These are phyloP conservation scores for Eupristina koningsbergeri DNA, from an alignment of 1,140 invertebrate species.

Conservation along the genomic window DNA sequence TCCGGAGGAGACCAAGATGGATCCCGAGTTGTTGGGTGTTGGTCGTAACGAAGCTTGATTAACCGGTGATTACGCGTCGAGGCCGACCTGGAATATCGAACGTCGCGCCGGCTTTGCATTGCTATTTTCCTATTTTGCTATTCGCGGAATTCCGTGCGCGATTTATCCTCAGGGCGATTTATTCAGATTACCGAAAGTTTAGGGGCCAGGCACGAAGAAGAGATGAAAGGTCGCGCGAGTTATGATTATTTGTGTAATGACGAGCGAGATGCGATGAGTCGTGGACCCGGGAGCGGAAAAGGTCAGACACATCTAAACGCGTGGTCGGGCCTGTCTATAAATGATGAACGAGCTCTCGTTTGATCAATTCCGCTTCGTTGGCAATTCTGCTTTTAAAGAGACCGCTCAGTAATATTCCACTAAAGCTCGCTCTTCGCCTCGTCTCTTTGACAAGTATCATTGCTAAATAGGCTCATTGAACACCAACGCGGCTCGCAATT, in stretches of 20 bases:
- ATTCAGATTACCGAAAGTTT: not conserved
- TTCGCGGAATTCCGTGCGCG: too few relatives aligned
- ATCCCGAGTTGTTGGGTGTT: too few relatives aligned
- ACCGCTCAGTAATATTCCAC: conserved; percentile 8
- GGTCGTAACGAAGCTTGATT: too few relatives aligned
- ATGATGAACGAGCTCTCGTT: conserved; percentile 18
- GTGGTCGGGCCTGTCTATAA: conserved; percentile 15
- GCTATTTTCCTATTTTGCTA: too few relatives aligned
- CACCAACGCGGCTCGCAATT: not conserved
- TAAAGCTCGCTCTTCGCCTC: not conserved
- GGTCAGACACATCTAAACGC: not conserved
- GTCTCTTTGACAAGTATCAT: conserved; percentile 7
- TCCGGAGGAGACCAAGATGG: too few relatives aligned
- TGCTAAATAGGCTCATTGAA: conserved; percentile 25
- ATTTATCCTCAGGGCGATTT: not conserved
- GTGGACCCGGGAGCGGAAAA: not conserved
- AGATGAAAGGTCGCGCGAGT: not conserved
- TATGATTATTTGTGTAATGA: not conserved
- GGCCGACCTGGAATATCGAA: not conserved
- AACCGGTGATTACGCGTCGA: too few relatives aligned
- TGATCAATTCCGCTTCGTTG: conserved; percentile 23
- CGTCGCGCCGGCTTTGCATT: not conserved
- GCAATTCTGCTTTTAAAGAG: not conserved
- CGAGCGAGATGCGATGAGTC: not conserved
- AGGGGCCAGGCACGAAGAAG: not conserved